A percentile compares a stretch with the other conserved stretches of the same genome.
Evolutionary conservation across 35 echinoderm and acorn worm genomes (phyloP).

Genomic region (Holothuria glaberrima): DNA sequence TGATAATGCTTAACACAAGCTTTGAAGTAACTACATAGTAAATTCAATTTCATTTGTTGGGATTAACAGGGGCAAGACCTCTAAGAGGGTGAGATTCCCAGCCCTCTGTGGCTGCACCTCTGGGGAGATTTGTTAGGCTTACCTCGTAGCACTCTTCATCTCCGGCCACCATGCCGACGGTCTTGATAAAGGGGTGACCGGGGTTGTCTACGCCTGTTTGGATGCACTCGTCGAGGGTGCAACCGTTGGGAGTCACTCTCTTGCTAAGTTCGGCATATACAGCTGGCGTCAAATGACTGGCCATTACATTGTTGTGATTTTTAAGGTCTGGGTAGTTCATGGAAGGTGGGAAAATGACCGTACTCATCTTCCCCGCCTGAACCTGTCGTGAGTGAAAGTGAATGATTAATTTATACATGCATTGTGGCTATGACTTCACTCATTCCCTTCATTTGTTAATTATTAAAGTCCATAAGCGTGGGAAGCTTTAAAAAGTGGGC

Average conservation of each 20-base stretch:
- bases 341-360: slow-evolving; percentile 69
- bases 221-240: slow-evolving; percentile 87
- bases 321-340: slow-evolving; percentile 90
- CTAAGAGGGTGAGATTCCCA: too few relatives aligned
- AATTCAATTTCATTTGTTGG: too few relatives aligned
- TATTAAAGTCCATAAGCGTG: too few relatives aligned
- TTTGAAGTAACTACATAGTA: too few relatives aligned
- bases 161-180: slow-evolving; percentile 95
- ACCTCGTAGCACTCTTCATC: slow-evolving; percentile 98
- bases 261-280: slow-evolving; percentile 80
- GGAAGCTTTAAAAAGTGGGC: too few relatives aligned
- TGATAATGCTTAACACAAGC: too few relatives aligned
- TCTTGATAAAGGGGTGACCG: slow-evolving; percentile 98
- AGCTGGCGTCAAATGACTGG: slow-evolving; percentile 79
- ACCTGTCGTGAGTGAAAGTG: neutral
- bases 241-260: slow-evolving; percentile 78
- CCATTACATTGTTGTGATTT: slow-evolving; percentile 97
- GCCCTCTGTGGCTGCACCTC: too few relatives aligned
- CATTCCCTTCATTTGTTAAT: too few relatives aligned
- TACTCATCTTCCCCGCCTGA: slow-evolving; percentile 3
- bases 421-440: too few relatives aligned
- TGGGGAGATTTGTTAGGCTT: neutral
- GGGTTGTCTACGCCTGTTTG: slow-evolving; percentile 99
- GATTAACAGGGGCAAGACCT: too few relatives aligned
- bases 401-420: too few relatives aligned